Evolutionary conservation across 2,888 invertebrate genomes (phyloP), one percentile per base, ranked within the genome.

Genomic region (Cyaniris semiargus): DNA sequence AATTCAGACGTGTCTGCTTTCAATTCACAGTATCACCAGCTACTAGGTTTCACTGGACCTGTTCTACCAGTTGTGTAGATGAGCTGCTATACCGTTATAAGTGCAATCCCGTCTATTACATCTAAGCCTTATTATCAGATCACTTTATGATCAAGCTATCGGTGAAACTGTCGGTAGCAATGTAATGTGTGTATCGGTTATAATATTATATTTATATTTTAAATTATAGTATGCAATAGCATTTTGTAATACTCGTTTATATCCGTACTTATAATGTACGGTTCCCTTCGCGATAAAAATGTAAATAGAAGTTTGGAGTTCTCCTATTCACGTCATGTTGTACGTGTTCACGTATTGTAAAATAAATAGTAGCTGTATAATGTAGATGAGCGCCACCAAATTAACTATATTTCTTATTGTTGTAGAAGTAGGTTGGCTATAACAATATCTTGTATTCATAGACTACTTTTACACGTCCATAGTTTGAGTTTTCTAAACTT

Each of bases 21-120:
- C 89, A 84, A 86, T 87, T 87, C 87, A 81, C 84, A 80, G 85
- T 84, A 86, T 18, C 18, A 18, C 18, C 18, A 53, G 53, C 18
- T 53, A 5, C 82, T 78, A 83, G 85, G 88, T 92, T 91, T 90
- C 91, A 84, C 89, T 83, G 81, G 82, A 85, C 86, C 83, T 75
- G 85, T 80, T 80, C 83, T 84, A 88, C 90, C 83, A 84, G 89
- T 88, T 86, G 83, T 82, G 77, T 82, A 71, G 74, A 74, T 74
- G 48, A 44, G 78, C 21, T n/a, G 58, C 18, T 15, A 23, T 74
- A 74, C 74, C 74, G 74, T 74, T 74, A 74, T 66, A 48, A 48
- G 15, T 48, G 48, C 48, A 53, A 74, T 53, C 74, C 15, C 23
- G 53, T 74, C 23, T 53, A 48, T n/a, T 72, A 72, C 38, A 48